Percentiles rank a stretch among this genome's conserved stretches.
Conservation (phyloP, 2,888 invertebrate genomes). For the Acanthosepion lycidas region DNA sequence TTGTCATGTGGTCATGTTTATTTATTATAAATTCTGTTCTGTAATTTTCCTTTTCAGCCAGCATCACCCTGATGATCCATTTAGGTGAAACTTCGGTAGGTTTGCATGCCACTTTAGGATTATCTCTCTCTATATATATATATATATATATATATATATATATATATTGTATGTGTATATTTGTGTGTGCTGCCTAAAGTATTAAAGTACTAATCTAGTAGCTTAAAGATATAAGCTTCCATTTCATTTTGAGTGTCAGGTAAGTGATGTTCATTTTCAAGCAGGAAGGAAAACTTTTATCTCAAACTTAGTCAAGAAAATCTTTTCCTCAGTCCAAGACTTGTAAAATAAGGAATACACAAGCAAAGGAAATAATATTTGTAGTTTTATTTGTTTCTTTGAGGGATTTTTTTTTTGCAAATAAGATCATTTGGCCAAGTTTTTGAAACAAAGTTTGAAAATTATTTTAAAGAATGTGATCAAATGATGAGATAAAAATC, state of each 20-base stretch:
- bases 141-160: conserved; percentile 34
- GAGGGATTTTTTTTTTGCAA: neutral
- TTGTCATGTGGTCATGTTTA: too few species aligned
- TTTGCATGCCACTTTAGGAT: too few species aligned
- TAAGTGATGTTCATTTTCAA: too few species aligned
- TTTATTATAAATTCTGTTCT: too few species aligned
- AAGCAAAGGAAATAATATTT: neutral
- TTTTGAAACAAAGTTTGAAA: conserved; percentile 8
- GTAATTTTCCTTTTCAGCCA: too few species aligned
- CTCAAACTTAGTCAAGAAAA: neutral
- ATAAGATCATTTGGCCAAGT: neutral
- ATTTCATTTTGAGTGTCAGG: too few species aligned
- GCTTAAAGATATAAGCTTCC: neutral
- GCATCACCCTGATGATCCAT: too few species aligned
- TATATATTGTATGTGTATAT: neutral
- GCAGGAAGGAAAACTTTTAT: neutral
- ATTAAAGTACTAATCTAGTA: neutral
- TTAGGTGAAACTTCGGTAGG: too few species aligned
- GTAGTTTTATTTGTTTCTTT: neutral
- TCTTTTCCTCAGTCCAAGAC: neutral
- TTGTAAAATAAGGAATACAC: neutral
- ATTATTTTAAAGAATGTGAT: conserved; percentile 6
- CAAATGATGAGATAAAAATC: neutral
- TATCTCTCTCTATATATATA: too few species aligned
- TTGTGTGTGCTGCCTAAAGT: neutral